Percentiles rank a stretch among this genome's conserved stretches.
These are phyloP conservation scores for Hormaphis cornu DNA, from an alignment of 1,140 invertebrate genomes.

Conservation along the genomic window DNA sequence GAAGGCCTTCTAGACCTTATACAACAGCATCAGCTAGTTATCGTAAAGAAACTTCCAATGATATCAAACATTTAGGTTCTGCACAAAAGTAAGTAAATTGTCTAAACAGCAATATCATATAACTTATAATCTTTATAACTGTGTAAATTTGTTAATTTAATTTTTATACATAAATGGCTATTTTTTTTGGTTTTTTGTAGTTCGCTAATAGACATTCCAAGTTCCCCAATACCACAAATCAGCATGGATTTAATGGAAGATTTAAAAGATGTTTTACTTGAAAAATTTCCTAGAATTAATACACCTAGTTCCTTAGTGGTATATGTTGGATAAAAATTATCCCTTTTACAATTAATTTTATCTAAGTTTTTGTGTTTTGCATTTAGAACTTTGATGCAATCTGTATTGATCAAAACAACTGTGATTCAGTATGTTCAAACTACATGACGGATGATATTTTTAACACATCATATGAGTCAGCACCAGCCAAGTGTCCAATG, in stretches of 20 bases:
- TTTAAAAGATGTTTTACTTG: constrained; percentile 52
- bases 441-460: background rate
- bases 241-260: constrained; percentile 58
- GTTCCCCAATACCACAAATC: constrained; percentile 37
- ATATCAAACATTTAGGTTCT: background rate
- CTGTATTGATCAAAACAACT: background rate
- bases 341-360: constrained; percentile 12
- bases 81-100: background rate
- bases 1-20: constrained; percentile 21
- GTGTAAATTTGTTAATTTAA: too few species aligned
- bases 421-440: background rate
- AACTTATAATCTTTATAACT: too few species aligned
- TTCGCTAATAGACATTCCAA: background rate
- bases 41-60: constrained; percentile 18
- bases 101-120: background rate
- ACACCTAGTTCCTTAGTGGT: constrained; percentile 46
- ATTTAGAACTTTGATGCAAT: constrained; percentile 37
- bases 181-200: background rate
- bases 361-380: background rate
- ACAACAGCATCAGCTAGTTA: constrained; percentile 19
- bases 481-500: background rate
- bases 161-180: background rate
- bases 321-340: constrained; percentile 52
- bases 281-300: constrained; percentile 38
- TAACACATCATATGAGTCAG: constrained; percentile 3